Base-by-base conservation (phyloP, 2,888 invertebrate genomes). In the Drosophila cognata region DNA sequence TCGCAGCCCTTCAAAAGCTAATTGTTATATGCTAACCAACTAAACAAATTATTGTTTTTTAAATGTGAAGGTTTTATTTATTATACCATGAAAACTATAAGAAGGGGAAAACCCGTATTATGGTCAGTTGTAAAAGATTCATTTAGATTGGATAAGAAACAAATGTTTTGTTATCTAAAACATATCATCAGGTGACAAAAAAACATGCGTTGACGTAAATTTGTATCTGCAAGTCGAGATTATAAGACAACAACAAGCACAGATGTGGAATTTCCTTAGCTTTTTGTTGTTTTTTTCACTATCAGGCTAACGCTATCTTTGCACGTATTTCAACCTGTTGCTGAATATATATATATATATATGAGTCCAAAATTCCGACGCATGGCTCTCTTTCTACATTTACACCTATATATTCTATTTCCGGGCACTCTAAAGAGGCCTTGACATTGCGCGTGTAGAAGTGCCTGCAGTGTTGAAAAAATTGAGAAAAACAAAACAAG, bases 371-470 rank as follows among this genome's bases (percentile, higher is more conserved):
- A 58, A 55, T 61, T 53, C 11, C 53, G 41, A 72, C 77, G 73
- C 73, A 77, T 77, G 77, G 62, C 51, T 57, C 38, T 70, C 28
- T 61, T 55, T 51, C 18, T 16, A 31, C 29, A 41, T 57, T 41
- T 46, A 48, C 41, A 70, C 56, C 56, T 58, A 51, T 11, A 18
- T n/a, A 31, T 29, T 71, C 38, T 38, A 57, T 60, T 51, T 73
- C 70, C 51, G 35, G 55, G 31, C 48, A 50, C 16, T 55, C 28
- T 18, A 35, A 59, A 57, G 41, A 43, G 66, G 50, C 71, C 79
- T 67, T 79, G 70, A 72, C 76, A 72, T 71, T 76, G 76, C 76
- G 76, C 67, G 72, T 67, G 79, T 56, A 13, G 53, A 61, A 68
- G 67, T 68, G 50, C 52, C 52, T 66, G 58, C 64, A 78, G 48